Evolutionary conservation across 2,888 invertebrate genomes (phyloP).

Genomic region (Anoplius nigerrimus): DNA sequence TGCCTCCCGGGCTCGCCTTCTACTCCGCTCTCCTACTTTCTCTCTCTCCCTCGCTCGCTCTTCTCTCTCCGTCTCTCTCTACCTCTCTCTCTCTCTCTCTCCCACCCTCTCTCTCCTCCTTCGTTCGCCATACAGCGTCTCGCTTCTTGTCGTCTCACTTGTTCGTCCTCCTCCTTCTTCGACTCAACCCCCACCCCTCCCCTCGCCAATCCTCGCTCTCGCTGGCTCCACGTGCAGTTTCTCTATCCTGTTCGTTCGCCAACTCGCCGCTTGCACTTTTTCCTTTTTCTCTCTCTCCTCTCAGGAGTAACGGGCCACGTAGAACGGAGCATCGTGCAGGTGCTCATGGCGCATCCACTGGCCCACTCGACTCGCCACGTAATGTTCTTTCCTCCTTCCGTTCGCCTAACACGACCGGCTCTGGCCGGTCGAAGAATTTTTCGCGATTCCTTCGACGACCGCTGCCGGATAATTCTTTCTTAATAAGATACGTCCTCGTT

Average conservation of each 20-base stretch:
- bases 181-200: background rate
- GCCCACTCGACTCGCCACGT: constrained; percentile 1
- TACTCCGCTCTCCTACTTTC: background rate
- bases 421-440: background rate
- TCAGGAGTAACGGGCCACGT: constrained; percentile 7
- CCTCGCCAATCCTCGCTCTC: constrained; percentile 1
- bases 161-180: background rate
- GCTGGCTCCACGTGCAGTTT: background rate
- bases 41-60: background rate
- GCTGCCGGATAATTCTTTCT: background rate
- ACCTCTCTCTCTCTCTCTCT: constrained; percentile 3
- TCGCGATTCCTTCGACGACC: background rate
- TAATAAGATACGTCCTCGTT: too few species aligned
- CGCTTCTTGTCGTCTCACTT: too few species aligned
- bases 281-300: constrained; percentile 7
- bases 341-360: background rate
- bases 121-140: too few species aligned
- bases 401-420: too few species aligned
- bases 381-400: background rate
- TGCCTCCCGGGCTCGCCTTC: background rate
- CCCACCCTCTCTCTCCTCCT: constrained; percentile 6
- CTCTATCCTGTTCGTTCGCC: constrained; percentile 12
- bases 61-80: background rate
- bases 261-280: constrained; percentile 3
- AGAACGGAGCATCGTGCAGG: constrained; percentile 10